Base-by-base conservation (phyloP, 2,888 invertebrate species). In the Fabriciana adippe region DNA sequence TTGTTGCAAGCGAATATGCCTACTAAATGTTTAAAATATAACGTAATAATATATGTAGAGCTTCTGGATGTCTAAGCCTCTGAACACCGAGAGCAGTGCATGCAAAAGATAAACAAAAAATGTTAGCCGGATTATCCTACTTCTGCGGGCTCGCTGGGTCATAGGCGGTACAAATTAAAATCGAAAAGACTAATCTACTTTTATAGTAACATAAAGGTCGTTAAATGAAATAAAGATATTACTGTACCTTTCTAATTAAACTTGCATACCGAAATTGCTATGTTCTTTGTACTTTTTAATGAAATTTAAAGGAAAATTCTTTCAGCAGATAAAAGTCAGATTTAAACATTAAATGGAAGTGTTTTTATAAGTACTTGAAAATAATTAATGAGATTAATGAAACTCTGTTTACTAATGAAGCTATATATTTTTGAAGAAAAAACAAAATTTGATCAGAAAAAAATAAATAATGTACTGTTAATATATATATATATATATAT, bases 81-180 rank as follows among this genome's bases (percentile, higher is more conserved):
- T 21, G 13, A 67, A 64, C 47, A 56, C 64, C 48, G 50, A 31
- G 51, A 60, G 53, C 51, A 54, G 60, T 57, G 67, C 56, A 67
- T 64, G 61, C 60, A 64, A 70, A 70, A 70, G 64, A 70, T 67
- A 70, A 70, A 70, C 70, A 70, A 70, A 66, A 70, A 67, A 56
- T 45, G 62, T 70, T 65, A 70, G 64, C 64, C 61, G 50, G 70
- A 67, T 70, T 55, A 70, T 61, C 70, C 59, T 26, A 26, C 59
- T 26, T 59, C 59, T 64, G 64, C 54, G 67, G 56, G 61, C 67
- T 62, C 60, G 31, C 14, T 31, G 66, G 47, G 31, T 21, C 51
- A 26, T 54, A 45, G 59, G 18, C 26, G 54, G 66, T 8, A 31
- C 54, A 35, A 66, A 66, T 53, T 66, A 60, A 66, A 66, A 54